A percentile compares a stretch with the other conserved stretches of the same genome.
Evolutionary conservation across 2,888 invertebrate genomes (phyloP).

Genomic region (Coremacera marginata): DNA sequence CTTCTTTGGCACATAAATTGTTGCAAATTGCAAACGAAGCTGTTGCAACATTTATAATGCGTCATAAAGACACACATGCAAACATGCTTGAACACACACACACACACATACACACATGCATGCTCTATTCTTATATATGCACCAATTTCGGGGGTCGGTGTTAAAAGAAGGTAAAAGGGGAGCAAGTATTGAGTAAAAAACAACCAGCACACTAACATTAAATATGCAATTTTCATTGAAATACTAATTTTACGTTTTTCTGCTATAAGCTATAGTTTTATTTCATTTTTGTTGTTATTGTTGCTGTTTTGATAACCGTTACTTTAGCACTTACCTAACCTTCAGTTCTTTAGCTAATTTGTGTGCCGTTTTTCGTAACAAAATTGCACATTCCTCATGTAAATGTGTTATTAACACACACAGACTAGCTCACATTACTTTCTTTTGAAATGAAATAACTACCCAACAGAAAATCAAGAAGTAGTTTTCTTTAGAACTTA

Average conservation of each 20-base stretch:
- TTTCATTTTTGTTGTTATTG: not conserved
- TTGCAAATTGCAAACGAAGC: conserved; percentile 18
- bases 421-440: not conserved
- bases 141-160: too few species aligned
- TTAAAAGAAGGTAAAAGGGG: too few species aligned
- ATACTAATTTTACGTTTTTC: conserved; percentile 9
- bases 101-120: not conserved
- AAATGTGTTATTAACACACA: conserved; percentile 18
- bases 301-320: not conserved
- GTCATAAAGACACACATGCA: conserved; percentile 10
- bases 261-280: not conserved
- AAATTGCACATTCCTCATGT: conserved; percentile 34
- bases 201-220: not conserved
- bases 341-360: not conserved
- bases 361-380: not conserved
- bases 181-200: not conserved
- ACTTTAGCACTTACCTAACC: not conserved
- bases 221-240: conserved; percentile 19
- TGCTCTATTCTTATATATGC: too few species aligned
- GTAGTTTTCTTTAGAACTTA: too few species aligned
- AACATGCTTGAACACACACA: not conserved
- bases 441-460: not conserved
- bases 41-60: conserved; percentile 21
- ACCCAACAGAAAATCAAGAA: too few species aligned
- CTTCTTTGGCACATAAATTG: conserved; percentile 11